A percentile compares a stretch with the other conserved stretches of the same genome.
These are phyloP conservation scores for Drosophila paulistorum DNA, from an alignment of 1,140 invertebrate genomes.

Conservation along the genomic window DNA sequence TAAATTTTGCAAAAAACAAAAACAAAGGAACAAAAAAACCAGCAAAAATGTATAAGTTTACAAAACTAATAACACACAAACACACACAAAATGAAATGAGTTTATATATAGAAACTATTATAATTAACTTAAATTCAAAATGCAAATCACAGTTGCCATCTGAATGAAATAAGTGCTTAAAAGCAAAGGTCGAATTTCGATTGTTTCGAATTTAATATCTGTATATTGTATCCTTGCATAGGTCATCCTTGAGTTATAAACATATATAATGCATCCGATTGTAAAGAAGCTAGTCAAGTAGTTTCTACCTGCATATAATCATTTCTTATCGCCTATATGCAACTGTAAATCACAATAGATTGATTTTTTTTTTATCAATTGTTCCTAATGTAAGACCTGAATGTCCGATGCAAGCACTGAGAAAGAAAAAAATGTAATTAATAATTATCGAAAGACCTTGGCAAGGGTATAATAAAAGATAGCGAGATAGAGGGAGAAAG, in stretches of 20 bases:
- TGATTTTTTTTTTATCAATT: too few species aligned
- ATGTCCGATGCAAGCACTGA: too few species aligned
- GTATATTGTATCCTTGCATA: neutral
- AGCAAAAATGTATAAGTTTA: conserved; percentile 4
- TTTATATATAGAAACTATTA: conserved; percentile 1
- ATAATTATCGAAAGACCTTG: too few species aligned
- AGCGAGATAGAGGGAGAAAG: too few species aligned
- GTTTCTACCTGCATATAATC: too few species aligned
- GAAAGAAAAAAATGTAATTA: too few species aligned
- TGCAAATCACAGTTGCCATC: neutral
- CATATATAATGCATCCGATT: too few species aligned
- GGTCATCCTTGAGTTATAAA: too few species aligned
- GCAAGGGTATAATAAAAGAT: conserved; percentile 1
- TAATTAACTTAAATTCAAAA: conserved; percentile 5
- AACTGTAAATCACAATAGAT: too few species aligned
- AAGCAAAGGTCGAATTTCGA: neutral
- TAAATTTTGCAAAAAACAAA: neutral
- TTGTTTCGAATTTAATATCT: neutral
- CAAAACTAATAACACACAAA: conserved; percentile 12
- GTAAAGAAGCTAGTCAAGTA: too few species aligned
- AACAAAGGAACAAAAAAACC: neutral
- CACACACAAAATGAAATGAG: conserved; percentile 2
- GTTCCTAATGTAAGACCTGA: too few species aligned
- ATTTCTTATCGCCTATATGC: too few species aligned
- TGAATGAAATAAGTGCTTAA: neutral